Base-by-base conservation (phyloP, 2,888 invertebrate genomes). In the Andrena bicolor region DNA sequence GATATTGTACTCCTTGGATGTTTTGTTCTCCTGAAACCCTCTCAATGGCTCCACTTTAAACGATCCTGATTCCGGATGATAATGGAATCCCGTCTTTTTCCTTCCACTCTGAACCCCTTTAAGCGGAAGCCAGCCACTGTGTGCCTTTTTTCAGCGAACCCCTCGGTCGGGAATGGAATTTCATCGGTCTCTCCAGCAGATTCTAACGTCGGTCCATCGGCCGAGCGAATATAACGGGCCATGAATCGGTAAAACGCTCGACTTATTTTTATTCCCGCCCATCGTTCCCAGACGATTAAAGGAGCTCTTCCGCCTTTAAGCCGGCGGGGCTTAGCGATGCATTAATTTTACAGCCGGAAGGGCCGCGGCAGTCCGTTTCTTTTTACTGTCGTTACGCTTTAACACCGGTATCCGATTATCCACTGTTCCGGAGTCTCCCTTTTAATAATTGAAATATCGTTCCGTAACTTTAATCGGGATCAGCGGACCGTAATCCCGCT, bases 31-130 rank as follows among this genome's bases (percentile, higher is more conserved):
- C 41, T 16, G 13, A 16, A 5, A 41, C 16, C 5, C 16, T 16
- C 41, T 41, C 41, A 16, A 5, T 16, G 41, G 41, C 16, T 41
- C 16, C 41, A 16, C 41, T 41, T 41, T 41, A 41, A 41, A 41
- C 53, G 53, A n/a, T 20, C n/a, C 23, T 10, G 53, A 53, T 53
- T 53, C 53, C 53, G 20, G 20, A 23, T 23, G 48, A 63, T 73
- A 83, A 85, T 76, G 85, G 80, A 83, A 84, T 84, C 79, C 77
- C 41, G 80, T 84, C 76, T 82, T 28, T 35, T 53, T 60, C 35
- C 61, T 58, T 69, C 56, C 16, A 32, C 53, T 56, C 20, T 26
- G n/a, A 26, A 49, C 7, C 35, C n/a, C 58, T 61, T 53, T 53
- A 35, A 66, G 53, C 30, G 48, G n/a, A 30, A 26, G 3, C 10